Percentiles rank a stretch among this genome's conserved stretches.
Evolutionary conservation across 2,888 invertebrate species (phyloP).

Genomic region (Hymenopus coronatus): DNA sequence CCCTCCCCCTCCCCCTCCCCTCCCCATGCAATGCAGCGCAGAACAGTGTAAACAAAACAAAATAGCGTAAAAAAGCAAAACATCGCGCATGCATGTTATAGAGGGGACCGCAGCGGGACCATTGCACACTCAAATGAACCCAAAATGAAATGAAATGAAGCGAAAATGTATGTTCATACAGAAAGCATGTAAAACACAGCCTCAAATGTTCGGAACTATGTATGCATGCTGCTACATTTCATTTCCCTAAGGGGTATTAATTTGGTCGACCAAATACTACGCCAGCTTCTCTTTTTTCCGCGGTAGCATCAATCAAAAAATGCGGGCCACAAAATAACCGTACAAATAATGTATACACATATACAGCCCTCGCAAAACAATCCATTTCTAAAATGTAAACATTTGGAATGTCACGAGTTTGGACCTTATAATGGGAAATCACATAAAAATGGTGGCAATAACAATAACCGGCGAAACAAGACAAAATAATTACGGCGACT

Average conservation of each 20-base stretch:
- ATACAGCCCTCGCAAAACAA: constrained; percentile 2
- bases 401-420: neutral
- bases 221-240: constrained; percentile 19
- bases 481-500: constrained; percentile 19
- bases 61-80: constrained; percentile 19
- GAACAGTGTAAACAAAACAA: constrained; percentile 24
- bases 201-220: constrained; percentile 26
- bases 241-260: constrained; percentile 26
- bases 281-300: constrained; percentile 7
- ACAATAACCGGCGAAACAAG: constrained; percentile 14
- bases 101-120: constrained; percentile 21
- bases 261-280: constrained; percentile 26
- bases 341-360: constrained; percentile 16
- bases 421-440: constrained; percentile 8
- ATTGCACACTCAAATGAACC: constrained; percentile 27
- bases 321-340: constrained; percentile 18
- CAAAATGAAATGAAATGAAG: constrained; percentile 27
- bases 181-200: constrained; percentile 27
- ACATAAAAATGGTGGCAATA: constrained; percentile 12
- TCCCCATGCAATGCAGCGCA: neutral
- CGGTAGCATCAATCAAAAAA: constrained; percentile 21
- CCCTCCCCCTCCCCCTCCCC: neutral
- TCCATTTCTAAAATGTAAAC: constrained; percentile 22
- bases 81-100: constrained; percentile 8
- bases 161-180: constrained; percentile 27